phyloP scores from a whole-genome alignment of 30 jellyfish, hydroid and myxozoan genomes.

The Sanderia malayensis region DNA sequence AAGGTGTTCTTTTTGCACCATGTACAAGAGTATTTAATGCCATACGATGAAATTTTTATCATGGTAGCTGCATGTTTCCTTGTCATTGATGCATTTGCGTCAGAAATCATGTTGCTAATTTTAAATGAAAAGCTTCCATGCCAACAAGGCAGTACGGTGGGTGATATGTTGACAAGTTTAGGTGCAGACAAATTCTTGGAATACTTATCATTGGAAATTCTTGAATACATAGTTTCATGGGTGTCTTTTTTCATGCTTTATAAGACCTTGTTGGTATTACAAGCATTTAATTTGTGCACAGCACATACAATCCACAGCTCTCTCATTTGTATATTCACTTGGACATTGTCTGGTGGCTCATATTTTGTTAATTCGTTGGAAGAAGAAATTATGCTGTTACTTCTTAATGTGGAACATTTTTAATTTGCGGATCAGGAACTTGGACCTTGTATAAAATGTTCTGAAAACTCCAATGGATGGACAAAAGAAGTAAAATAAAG shows the following conservation, averaged over 20 bases:
- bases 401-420: no score
- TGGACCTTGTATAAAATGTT: no score
- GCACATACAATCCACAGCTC: neutral
- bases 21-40: neutral
- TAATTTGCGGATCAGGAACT: no score
- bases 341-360: conserved; percentile 25
- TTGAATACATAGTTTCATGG: conserved; percentile 21
- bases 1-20: neutral
- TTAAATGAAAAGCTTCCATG: no score
- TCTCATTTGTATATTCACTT: conserved; percentile 14
- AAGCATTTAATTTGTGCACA: neutral
- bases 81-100: neutral
- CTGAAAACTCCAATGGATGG: no score
- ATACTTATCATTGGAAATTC: neutral
- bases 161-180: neutral
- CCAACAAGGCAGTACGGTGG: no score
- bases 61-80: neutral
- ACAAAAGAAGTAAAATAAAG: no score
- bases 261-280: neutral
- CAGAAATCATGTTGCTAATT: neutral
- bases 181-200: conserved; percentile 5
- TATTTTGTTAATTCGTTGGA: no score
- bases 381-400: no score
- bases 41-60: neutral
- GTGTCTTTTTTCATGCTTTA: conserved; percentile 11